Conservation (phyloP, 1,140 invertebrate species). For the Drosophila ironensis region DNA sequence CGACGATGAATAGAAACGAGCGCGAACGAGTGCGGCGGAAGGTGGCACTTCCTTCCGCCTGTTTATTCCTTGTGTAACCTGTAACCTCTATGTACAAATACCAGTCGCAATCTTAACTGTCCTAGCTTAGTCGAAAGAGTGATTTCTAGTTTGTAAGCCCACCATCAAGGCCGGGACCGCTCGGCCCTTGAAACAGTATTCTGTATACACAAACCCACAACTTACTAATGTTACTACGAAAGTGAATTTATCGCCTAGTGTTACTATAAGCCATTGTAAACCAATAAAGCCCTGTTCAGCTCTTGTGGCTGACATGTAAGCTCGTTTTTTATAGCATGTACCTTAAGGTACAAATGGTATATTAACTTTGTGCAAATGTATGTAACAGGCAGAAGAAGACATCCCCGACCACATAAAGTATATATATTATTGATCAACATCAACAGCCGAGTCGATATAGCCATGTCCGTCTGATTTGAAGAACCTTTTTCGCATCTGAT, state of each 20-base stretch:
- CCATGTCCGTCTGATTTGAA: too few species aligned
- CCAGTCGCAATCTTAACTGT: constrained; percentile 43
- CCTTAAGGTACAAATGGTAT: too few species aligned
- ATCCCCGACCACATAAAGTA: too few species aligned
- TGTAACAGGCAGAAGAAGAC: too few species aligned
- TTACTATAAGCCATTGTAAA: constrained; percentile 15
- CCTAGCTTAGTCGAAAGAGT: constrained; percentile 61
- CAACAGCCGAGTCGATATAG: too few species aligned
- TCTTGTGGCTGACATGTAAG: neutral
- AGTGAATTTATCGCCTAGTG: constrained; percentile 33
- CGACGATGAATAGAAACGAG: constrained; percentile 56
- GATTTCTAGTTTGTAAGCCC: constrained; percentile 58
- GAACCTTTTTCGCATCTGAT: too few species aligned
- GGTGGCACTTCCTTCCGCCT: neutral
- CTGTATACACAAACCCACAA: constrained; percentile 21
- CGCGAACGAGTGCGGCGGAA: neutral
- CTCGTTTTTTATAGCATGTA: neutral
- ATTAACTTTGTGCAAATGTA: too few species aligned
- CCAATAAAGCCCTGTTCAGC: constrained; percentile 2
- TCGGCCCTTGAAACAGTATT: constrained; percentile 49
- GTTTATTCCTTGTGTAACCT: constrained; percentile 47
- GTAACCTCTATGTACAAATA: constrained; percentile 73
- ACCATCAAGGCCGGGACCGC: constrained; percentile 1
- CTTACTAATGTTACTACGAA: constrained; percentile 55
- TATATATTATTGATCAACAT: too few species aligned